phyloP scores from a whole-genome alignment of 2,113 vertebrate genomes.

The Elephantulus edwardii region DNA sequence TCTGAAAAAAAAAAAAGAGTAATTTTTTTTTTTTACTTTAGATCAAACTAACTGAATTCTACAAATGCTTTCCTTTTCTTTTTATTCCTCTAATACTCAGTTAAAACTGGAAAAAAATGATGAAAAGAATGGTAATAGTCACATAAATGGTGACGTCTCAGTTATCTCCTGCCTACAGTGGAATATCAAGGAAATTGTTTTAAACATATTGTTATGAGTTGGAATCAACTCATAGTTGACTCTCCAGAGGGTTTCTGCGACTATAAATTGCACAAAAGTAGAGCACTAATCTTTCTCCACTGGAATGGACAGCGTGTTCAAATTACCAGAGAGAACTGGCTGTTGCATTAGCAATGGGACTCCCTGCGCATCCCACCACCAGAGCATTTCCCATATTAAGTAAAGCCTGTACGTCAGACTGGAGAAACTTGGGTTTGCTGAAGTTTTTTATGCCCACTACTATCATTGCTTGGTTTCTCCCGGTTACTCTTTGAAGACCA shows the following conservation, averaged over 20 bases:
- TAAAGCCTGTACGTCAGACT: neutral
- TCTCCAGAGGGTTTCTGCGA: too few relatives aligned
- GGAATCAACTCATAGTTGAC: too few relatives aligned
- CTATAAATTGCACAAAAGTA: too few relatives aligned
- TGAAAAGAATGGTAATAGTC: neutral
- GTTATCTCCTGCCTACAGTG: neutral
- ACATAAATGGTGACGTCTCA: neutral
- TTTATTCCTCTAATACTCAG: neutral
- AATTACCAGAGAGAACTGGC: too few relatives aligned
- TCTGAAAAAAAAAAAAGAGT: neutral
- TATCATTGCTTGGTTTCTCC: neutral
- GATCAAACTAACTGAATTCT: neutral
- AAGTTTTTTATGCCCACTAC: neutral
- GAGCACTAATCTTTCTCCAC: too few relatives aligned
- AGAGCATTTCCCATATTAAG: neutral
- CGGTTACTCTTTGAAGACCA: neutral
- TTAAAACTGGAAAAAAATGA: conserved; percentile 5
- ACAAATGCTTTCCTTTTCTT: neutral
- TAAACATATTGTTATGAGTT: too few relatives aligned
- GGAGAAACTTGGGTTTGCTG: neutral
- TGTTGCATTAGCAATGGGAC: too few relatives aligned
- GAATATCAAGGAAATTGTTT: neutral
- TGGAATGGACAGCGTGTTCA: too few relatives aligned
- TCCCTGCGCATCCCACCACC: too few relatives aligned
- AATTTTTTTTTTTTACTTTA: neutral